These are phyloP conservation scores for Drosophila takahashii DNA, from an alignment of 1,140 invertebrate species.

Conservation along the genomic window DNA sequence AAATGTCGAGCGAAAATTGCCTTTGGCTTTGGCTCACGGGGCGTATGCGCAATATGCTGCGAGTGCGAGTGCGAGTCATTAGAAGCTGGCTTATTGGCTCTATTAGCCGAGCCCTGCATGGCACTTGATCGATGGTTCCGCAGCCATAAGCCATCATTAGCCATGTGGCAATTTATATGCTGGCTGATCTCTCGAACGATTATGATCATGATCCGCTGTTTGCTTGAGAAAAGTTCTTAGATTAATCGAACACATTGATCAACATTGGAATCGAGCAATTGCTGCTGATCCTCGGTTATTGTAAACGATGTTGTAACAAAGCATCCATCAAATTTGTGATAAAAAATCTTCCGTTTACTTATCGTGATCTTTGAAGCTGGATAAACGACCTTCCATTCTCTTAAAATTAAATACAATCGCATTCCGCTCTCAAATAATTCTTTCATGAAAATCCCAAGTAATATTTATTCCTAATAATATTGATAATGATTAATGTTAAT, in stretches of 20 bases:
- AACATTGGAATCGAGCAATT: constrained; percentile 9
- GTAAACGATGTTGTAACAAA: constrained; percentile 22
- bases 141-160: constrained; percentile 41
- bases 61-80: constrained; percentile 18
- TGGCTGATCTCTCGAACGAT: background rate
- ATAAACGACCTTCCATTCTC: constrained; percentile 10
- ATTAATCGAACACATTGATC: constrained; percentile 39
- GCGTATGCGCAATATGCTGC: constrained; percentile 40
- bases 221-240: constrained; percentile 33
- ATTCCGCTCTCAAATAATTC: too few relatives aligned
- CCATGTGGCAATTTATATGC: constrained; percentile 39
- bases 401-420: background rate
- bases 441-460: background rate
- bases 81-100: constrained; percentile 28
- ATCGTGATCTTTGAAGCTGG: constrained; percentile 19
- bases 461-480: background rate
- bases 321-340: constrained; percentile 31
- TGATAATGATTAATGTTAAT: background rate
- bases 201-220: constrained; percentile 9
- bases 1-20: constrained; percentile 39
- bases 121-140: constrained; percentile 34
- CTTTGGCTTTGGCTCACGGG: constrained; percentile 12
- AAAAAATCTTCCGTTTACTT: constrained; percentile 17
- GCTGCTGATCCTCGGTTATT: background rate
- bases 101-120: constrained; percentile 27